Base-by-base conservation (phyloP, 2,797 vertebrate genomes). In the Tragelaphus eurycerus region DNA sequence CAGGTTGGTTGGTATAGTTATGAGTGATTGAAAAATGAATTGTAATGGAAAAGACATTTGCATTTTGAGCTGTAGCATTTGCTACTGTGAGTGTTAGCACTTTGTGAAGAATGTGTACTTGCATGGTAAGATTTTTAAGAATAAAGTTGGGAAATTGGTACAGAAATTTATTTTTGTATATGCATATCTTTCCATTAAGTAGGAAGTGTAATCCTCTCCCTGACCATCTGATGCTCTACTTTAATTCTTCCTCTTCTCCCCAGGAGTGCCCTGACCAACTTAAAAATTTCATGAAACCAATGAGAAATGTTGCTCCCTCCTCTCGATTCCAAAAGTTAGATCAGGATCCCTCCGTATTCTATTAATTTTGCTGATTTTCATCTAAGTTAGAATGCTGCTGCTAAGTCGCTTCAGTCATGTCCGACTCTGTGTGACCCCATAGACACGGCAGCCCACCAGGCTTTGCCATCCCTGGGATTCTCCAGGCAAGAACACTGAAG, bases 11-110 rank as follows among this genome's bases (percentile, higher is more conserved):
- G 89, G 95, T 85, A 74, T 60, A 89, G 64, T 89, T 95, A 85
- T 92, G 89, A 97, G 85, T 90, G 95, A 96, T 78, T 92, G 90
- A 91, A 97, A 97, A 97, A 89, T n/a, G 60, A 95, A 96, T 96
- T 97, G 89, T 92, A 96, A 96, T 94, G 50, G 94, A 97, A 97
- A 96, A 93, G n/a, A 59, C 38, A 91, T 95, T 97, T 96, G 86
- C 83, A 86, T 96, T 96, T 97, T 97, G 60, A 93, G 34, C 79
- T 90, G 38, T 82, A 94, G 31, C 54, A 59, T 96, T 97, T 96
- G 90, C 74, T 93, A 86, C 92, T 92, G 8, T 87, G 60, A 90
- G 38, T 96, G 60, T 93, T 97, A 90, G 60, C 90, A 96, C 82
- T 97, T 96, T 95, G 90, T 95, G 89, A 84, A 90, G 96, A 96